These are phyloP conservation scores for Parapristionchus giblindavisi DNA, from an alignment of 2,888 invertebrate species.

Conservation along the genomic window DNA sequence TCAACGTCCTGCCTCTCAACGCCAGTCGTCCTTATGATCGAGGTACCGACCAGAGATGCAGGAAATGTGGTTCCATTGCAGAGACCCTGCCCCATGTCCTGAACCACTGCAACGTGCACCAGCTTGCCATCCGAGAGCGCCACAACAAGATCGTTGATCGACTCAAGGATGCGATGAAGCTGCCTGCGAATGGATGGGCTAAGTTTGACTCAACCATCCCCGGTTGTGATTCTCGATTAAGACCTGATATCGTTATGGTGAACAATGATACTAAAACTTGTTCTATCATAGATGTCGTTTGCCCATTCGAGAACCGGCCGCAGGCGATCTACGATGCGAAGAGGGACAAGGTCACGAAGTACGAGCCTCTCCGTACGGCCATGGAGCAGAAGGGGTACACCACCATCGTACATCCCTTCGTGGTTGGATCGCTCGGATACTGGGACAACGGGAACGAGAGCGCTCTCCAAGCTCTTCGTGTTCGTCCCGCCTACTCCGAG, in stretches of 20 bases:
- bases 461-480: neutral
- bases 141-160: constrained; percentile 11
- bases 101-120: neutral
- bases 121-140: neutral
- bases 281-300: neutral
- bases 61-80: neutral
- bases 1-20: constrained; percentile 20
- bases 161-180: neutral
- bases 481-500: neutral
- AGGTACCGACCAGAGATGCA: neutral
- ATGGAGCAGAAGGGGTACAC: neutral
- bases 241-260: neutral
- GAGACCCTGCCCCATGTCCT: neutral
- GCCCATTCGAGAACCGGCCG: constrained; percentile 7
- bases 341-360: constrained; percentile 7
- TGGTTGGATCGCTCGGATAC: neutral
- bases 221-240: neutral
- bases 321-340: neutral
- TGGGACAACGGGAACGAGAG: neutral
- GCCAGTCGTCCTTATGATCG: neutral
- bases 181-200: neutral
- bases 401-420: neutral
- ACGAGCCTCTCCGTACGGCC: neutral
- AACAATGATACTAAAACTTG: neutral
- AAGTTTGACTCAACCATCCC: neutral